Evolutionary conservation across 2,797 vertebrate species (phyloP).

Genomic region (Thalassophryne amazonica): DNA sequence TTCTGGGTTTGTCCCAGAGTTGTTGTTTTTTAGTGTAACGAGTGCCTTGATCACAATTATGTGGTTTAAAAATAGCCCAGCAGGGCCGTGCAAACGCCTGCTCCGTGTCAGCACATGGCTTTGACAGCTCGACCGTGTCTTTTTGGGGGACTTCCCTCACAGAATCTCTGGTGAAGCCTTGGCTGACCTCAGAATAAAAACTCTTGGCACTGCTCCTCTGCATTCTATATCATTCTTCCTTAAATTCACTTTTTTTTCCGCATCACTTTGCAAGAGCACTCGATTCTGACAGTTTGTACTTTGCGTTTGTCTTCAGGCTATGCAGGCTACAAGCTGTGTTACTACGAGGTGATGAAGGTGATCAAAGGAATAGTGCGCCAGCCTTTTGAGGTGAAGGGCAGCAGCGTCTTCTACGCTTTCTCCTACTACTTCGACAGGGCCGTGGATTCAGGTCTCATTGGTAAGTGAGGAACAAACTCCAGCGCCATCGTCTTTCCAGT

Average conservation of each 20-base stretch:
- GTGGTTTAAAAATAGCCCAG: slow-evolving; percentile 74
- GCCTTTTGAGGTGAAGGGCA: slow-evolving; percentile 87
- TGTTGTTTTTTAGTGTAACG: slow-evolving; percentile 73
- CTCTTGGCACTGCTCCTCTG: slow-evolving; percentile 4
- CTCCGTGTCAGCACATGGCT: slow-evolving; percentile 75
- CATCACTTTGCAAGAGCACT: too few species aligned
- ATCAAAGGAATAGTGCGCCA: slow-evolving; percentile 91
- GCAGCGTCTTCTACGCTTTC: slow-evolving; percentile 94
- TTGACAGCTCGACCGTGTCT: slow-evolving; percentile 45
- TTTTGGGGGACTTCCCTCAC: slow-evolving; percentile 66
- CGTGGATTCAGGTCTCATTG: slow-evolving; percentile 89
- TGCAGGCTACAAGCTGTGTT: slow-evolving; percentile 92
- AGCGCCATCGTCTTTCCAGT: slow-evolving; percentile 15
- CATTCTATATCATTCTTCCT: slow-evolving; percentile 23
- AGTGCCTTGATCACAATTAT: slow-evolving; percentile 77
- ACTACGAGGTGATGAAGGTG: slow-evolving; percentile 88
- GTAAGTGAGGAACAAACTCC: slow-evolving; percentile 73
- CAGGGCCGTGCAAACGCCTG: slow-evolving; percentile 57
- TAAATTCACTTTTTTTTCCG: slow-evolving; percentile 12
- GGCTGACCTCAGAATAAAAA: slow-evolving; percentile 43
- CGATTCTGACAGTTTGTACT: too few species aligned
- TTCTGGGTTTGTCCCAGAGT: slow-evolving; percentile 72
- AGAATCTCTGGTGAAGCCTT: slow-evolving; percentile 33
- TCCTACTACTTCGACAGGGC: slow-evolving; percentile 97
- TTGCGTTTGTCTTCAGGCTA: slow-evolving; percentile 76